These are phyloP conservation scores for Glaucomys volans DNA, from an alignment of 2,113 vertebrate species.

Conservation along the genomic window DNA sequence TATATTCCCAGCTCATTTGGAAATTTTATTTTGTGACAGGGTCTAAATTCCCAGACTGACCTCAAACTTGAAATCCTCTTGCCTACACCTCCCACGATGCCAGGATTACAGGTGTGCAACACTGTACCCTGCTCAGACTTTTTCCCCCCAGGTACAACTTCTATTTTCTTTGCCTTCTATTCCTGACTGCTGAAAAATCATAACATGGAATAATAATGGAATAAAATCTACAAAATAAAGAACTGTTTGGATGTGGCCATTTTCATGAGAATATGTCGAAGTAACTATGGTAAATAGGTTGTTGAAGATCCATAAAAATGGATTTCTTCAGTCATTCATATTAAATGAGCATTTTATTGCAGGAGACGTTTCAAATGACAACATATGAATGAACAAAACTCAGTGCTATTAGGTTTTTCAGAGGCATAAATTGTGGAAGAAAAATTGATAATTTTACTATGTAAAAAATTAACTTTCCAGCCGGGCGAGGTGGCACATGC, in stretches of 20 bases:
- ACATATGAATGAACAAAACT: background rate
- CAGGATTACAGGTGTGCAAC: too few relatives aligned
- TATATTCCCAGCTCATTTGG: too few relatives aligned
- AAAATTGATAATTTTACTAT: slow-evolving; percentile 18
- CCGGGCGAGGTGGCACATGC: too few relatives aligned
- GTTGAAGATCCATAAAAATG: background rate
- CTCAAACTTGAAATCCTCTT: background rate
- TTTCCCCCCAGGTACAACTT: too few relatives aligned
- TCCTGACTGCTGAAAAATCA: too few relatives aligned
- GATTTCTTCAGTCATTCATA: background rate
- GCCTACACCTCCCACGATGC: too few relatives aligned
- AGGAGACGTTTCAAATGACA: background rate
- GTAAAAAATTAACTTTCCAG: too few relatives aligned
- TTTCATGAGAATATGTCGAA: background rate
- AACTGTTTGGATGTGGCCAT: background rate
- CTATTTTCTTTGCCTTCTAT: too few relatives aligned
- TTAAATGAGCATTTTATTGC: background rate
- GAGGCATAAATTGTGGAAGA: background rate
- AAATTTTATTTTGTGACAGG: background rate
- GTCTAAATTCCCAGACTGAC: background rate
- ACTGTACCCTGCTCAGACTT: too few relatives aligned
- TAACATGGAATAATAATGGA: background rate
- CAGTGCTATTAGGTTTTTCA: background rate
- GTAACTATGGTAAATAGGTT: too few relatives aligned
- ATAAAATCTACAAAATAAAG: background rate